Evolutionary conservation across 2,797 vertebrate species (phyloP), one percentile per base, ranked within the genome.

Genomic region (Heterohyrax brucei): DNA sequence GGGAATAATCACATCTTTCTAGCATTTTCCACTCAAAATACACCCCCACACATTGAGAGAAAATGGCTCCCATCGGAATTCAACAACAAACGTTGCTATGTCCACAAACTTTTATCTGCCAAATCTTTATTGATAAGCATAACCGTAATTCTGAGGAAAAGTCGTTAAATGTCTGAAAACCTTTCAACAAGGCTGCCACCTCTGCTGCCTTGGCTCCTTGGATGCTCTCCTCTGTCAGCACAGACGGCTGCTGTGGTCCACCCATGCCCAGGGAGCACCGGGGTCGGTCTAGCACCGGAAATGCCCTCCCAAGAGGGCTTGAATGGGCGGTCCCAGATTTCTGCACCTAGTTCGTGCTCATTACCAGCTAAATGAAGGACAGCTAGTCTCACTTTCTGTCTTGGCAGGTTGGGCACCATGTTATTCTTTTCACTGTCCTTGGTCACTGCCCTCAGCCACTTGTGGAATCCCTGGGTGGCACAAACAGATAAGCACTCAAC

Each of bases 71-170:
- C 28, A 22, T 9, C 33, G 50, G 72, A 73, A 70, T 81, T 78
- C 77, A 78, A 44, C n/a, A 56, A 53, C 48, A 73, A 84, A n/a
- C 80, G 30, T 68, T 33, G 19, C 10, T 7, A 46, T 92, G 84
- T 95, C 81, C 85, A 59, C 53, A 64, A 87, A 87, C n/a, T 8
- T 19, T 0, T 39, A 68, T 48, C 62, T 89, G 30, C 14, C 68
- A 83, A 94, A 80, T 0, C 39, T 77, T 95, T 91, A 72, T 83
- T 97, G n/a, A 79, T 62, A 50, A 66, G 61, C 44, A 30, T 19
- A 73, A 72, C 24, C 50, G 39, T 56, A 59, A 77, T 68, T 62
- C 16, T 16, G 62, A 83, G 62, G 28, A 73, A 73, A 53, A 78
- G 16, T 14, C 46, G 2, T 66, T 61, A n/a, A n/a, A 56, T 16